Evolutionary conservation across 2,888 invertebrate species (phyloP).

Genomic region (Acronicta alni): DNA sequence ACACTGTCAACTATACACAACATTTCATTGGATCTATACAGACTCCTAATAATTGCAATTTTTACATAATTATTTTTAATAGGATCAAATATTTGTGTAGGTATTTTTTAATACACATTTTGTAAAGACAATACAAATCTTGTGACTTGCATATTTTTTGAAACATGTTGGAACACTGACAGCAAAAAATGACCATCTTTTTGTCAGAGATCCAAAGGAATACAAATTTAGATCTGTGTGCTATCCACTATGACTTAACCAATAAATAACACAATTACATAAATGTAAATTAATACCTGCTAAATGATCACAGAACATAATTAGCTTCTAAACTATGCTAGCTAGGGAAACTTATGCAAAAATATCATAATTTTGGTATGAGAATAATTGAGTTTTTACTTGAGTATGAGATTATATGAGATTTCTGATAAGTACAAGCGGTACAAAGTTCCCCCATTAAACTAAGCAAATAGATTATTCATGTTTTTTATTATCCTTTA

Average conservation of each 20-base stretch:
- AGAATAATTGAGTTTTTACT: slow-evolving; percentile 7
- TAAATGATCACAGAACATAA: slow-evolving; percentile 73
- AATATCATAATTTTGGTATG: slow-evolving; percentile 7
- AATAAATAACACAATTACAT: slow-evolving; percentile 57
- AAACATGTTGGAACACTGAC: slow-evolving; percentile 25
- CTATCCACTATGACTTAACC: slow-evolving; percentile 34
- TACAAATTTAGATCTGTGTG: slow-evolving; percentile 33
- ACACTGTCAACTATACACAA: slow-evolving; percentile 22
- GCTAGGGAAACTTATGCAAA: slow-evolving; percentile 52
- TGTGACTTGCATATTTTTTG: slow-evolving; percentile 23
- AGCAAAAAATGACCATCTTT: slow-evolving; percentile 16
- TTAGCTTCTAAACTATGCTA: slow-evolving; percentile 54
- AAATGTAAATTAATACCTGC: slow-evolving; percentile 61
- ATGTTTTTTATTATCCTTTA: slow-evolving; percentile 76
- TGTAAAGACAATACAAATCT: slow-evolving; percentile 2
- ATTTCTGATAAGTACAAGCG: slow-evolving; percentile 38
- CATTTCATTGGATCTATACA: slow-evolving; percentile 34
- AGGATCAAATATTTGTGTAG: slow-evolving; percentile 1
- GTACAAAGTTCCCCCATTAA: slow-evolving; percentile 36
- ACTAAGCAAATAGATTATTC: slow-evolving; percentile 43
- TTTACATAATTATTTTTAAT: not conserved
- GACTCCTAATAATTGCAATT: slow-evolving; percentile 1
- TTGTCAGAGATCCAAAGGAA: slow-evolving; percentile 42
- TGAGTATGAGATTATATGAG: slow-evolving; percentile 46
- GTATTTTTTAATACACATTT: slow-evolving; percentile 9